Evolutionary conservation across 2,797 vertebrate genomes (phyloP).

Genomic region (Erethizon dorsatum): DNA sequence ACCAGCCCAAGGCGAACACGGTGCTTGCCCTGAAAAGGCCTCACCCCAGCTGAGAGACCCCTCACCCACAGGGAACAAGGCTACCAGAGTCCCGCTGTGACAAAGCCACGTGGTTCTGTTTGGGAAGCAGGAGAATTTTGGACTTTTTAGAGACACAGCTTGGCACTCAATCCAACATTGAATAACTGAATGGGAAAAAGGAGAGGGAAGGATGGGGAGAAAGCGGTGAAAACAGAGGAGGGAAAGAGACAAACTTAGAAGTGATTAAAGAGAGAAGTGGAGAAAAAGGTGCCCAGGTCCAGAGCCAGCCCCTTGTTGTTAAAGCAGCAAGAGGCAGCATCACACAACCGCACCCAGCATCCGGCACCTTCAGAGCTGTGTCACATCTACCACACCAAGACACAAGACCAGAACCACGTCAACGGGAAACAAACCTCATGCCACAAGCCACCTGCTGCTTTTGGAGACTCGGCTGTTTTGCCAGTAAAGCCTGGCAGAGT

Average conservation of each 20-base stretch:
- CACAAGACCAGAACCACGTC: background rate
- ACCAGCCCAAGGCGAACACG: background rate
- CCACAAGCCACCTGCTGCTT: background rate
- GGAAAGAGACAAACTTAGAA: background rate
- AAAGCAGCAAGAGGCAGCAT: background rate
- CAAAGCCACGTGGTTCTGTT: background rate
- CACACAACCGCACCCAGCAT: background rate
- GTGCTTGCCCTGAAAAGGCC: background rate
- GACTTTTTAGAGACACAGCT: background rate
- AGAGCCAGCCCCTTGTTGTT: too few species aligned
- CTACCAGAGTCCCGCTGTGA: background rate
- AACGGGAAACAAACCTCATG: conserved; percentile 3
- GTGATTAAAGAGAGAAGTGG: background rate
- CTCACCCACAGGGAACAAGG: background rate
- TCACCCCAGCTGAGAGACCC: background rate
- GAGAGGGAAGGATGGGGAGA: background rate
- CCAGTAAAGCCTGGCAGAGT: background rate
- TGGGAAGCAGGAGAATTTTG: background rate
- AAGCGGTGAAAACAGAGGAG: background rate
- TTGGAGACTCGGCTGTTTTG: background rate
- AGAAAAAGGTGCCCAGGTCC: background rate
- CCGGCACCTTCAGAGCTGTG: background rate
- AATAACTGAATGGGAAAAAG: background rate
- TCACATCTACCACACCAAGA: background rate
- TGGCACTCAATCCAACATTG: conserved; percentile 31